Conservation (phyloP, 2,797 vertebrate species). For the Amblyraja radiata region DNA sequence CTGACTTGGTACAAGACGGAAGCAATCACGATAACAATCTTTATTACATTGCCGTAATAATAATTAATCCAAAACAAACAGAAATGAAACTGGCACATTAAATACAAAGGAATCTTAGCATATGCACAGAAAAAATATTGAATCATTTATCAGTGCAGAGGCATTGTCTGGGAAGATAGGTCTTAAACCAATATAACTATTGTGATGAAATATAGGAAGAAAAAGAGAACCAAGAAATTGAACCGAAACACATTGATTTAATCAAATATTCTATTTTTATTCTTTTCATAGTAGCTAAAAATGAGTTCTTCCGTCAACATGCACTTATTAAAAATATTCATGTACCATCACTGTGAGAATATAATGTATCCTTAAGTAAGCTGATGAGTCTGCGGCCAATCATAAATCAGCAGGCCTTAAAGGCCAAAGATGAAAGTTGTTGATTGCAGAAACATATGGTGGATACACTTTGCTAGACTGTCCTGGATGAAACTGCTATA, state of each 20-base stretch:
- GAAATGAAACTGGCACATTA: not conserved
- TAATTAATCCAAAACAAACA: not conserved
- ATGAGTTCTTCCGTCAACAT: not conserved
- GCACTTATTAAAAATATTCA: not conserved
- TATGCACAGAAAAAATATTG: not conserved
- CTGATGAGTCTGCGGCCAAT: not conserved
- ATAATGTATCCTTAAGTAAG: slow-evolving; percentile 9
- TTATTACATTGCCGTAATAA: not conserved
- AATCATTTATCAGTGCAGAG: not conserved
- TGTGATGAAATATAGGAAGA: not conserved
- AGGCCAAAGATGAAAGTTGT: slow-evolving; percentile 19
- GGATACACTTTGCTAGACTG: not conserved
- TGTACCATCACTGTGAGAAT: slow-evolving; percentile 9
- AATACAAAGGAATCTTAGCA: not conserved
- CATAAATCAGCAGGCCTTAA: slow-evolving; percentile 23
- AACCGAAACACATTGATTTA: not conserved
- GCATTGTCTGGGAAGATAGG: not conserved
- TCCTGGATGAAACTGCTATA: slow-evolving; percentile 1
- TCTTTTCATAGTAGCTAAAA: not conserved
- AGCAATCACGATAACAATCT: not conserved
- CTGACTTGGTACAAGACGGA: not conserved
- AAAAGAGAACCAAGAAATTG: not conserved
- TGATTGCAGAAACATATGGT: slow-evolving; percentile 23
- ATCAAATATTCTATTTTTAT: not conserved
- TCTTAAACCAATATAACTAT: not conserved